phyloP scores from a whole-genome alignment of 2,113 vertebrate genomes.

The Lophochroa leadbeateri region DNA sequence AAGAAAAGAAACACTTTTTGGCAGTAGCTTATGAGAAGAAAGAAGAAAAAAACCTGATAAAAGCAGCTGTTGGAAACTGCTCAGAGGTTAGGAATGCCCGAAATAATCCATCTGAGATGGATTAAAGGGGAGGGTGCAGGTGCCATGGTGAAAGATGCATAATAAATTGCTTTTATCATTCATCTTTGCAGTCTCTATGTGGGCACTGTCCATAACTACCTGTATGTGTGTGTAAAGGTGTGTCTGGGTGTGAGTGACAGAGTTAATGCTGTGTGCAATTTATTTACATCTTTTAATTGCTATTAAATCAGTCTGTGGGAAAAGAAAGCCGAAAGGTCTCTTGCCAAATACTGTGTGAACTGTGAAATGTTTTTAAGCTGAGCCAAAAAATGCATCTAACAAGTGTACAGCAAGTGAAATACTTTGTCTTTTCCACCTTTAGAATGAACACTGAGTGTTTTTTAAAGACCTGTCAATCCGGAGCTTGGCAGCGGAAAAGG shows the following conservation, averaged over 20 bases:
- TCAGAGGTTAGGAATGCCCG: conserved; percentile 65
- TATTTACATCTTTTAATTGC: neutral
- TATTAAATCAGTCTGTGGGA: neutral
- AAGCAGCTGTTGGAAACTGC: conserved; percentile 57
- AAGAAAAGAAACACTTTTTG: neutral
- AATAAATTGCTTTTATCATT: neutral
- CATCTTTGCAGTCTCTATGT: neutral
- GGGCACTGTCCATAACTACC: neutral
- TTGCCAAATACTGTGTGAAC: conserved; percentile 45
- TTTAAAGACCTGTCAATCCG: conserved; percentile 56
- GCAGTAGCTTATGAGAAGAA: neutral
- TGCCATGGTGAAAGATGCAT: conserved; percentile 25
- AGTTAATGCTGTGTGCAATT: neutral
- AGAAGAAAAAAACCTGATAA: neutral
- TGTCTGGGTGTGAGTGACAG: neutral
- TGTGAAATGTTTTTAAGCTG: conserved; percentile 64
- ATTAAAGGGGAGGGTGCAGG: conserved; percentile 1
- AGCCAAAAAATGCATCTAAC: conserved; percentile 68
- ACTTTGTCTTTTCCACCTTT: conserved; percentile 63
- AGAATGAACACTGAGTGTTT: conserved; percentile 50
- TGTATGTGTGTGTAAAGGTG: neutral
- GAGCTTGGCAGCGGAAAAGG: conserved; percentile 58
- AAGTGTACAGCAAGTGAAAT: conserved; percentile 62
- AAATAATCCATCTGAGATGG: conserved; percentile 39
- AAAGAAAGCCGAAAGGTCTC: conserved; percentile 26